Base-by-base conservation (phyloP, 1,140 invertebrate species). In the Drosophila arizonae region DNA sequence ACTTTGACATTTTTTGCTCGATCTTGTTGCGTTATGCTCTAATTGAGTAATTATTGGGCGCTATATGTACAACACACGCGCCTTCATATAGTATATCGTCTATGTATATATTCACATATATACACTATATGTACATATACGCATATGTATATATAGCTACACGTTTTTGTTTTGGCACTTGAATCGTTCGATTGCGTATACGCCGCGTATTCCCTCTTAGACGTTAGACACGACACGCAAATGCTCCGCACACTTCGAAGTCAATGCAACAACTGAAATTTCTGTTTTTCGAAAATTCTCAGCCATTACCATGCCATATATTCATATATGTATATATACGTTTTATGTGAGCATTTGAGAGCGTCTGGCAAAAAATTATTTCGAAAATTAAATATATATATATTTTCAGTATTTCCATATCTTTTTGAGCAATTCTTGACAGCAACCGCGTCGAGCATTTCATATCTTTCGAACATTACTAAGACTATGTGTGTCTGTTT, bases 201-300 rank as follows among this genome's bases (percentile, higher is more conserved):
- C 84, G 80, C 51, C 76, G 76, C 84, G 84, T 84, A 74, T 77
- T 62, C 81, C 76, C 76, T 66, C 58, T 30, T 21, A 39, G 36
- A 39, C 36, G 36, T 39, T 39, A 39, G 36, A 6, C 36, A 39
- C 39, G 57, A 41, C 11, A 39, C 43, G 51, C 60, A 79, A 46
- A 46, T 46, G 43, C 43, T 46, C 76, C 72, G 78, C 55, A 87
- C 84, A 88, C 84, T 75, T 88, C 76, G 69, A 87, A 87, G 79
- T 84, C 84, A 87, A 84, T 82, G 73, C 77, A 87, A 79, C 84
- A 87, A 87, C 84, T 87, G 84, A 88, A 87, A 72, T 80, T 62
- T 74, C 60, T 88, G 43, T 15, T 33, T 87, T 82, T 87, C 67
- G 64, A 87, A 87, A 88, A 82, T 58, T 50, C 78, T 61, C 61